Evolutionary conservation across 1,140 invertebrate species (phyloP).

Genomic region (Zaprionus inermis): DNA sequence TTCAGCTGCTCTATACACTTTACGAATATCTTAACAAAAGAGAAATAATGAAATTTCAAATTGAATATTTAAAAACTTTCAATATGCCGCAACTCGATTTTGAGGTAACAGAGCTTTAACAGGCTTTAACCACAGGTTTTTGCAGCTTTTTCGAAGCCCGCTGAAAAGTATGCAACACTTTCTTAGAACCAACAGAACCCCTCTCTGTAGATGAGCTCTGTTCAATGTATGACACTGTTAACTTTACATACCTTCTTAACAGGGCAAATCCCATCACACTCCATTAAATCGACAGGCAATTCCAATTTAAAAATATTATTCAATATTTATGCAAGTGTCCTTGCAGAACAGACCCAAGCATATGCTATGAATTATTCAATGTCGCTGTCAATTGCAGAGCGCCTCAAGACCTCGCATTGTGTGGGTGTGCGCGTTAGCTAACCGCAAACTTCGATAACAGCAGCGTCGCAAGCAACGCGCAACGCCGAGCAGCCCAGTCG

Average conservation of each 20-base stretch:
- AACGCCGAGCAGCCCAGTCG: neutral
- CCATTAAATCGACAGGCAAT: neutral
- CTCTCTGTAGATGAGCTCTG: neutral
- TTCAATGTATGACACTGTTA: neutral
- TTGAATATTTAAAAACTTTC: too few relatives aligned
- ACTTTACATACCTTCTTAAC: neutral
- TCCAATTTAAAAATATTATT: conserved; percentile 25
- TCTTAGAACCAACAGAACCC: conserved; percentile 18
- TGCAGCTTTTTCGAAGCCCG: conserved; percentile 28
- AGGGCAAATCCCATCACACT: too few relatives aligned
- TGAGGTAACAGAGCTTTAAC: too few relatives aligned
- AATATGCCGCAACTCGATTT: too few relatives aligned
- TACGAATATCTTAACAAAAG: too few relatives aligned
- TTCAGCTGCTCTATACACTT: too few relatives aligned
- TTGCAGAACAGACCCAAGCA: conserved; percentile 24
- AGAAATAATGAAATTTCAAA: too few relatives aligned
- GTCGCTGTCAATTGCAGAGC: conserved; percentile 35
- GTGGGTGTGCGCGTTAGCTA: neutral
- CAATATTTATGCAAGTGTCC: conserved; percentile 65
- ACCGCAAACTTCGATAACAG: conserved; percentile 65
- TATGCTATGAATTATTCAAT: conserved; percentile 61
- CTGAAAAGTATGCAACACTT: conserved; percentile 59
- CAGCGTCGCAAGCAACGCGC: neutral
- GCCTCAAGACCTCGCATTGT: conserved; percentile 4
- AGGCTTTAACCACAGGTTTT: neutral